Conservation (phyloP, 1,140 invertebrate genomes). For the Drosophila dunni region DNA sequence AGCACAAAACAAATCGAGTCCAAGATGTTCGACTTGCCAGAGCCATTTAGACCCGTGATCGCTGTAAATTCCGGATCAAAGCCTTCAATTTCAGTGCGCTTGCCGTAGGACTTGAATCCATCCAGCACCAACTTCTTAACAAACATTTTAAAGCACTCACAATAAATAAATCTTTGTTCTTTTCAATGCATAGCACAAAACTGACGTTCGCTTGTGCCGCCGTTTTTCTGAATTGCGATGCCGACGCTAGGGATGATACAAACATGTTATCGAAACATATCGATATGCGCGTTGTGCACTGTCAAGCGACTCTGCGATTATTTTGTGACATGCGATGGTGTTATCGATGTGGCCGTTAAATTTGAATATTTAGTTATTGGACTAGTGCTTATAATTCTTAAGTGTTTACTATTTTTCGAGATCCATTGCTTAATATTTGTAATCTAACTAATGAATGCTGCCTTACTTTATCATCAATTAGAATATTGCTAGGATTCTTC, state of each 20-base stretch:
- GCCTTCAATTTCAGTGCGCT: slow-evolving; percentile 95
- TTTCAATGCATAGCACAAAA: slow-evolving; percentile 9
- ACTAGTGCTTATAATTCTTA: too few relatives aligned
- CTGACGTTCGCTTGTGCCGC: slow-evolving; percentile 42
- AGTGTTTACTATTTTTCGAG: too few relatives aligned
- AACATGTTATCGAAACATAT: slow-evolving; percentile 14
- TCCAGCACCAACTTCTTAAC: slow-evolving; percentile 97
- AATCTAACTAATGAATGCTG: too few relatives aligned
- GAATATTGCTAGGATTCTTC: too few relatives aligned
- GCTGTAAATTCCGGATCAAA: slow-evolving; percentile 99
- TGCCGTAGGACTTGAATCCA: slow-evolving; percentile 99
- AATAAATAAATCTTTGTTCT: background rate
- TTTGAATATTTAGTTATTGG: too few relatives aligned
- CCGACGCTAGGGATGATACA: slow-evolving; percentile 39
- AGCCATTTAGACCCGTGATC: slow-evolving; percentile 99
- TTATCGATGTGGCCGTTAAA: too few relatives aligned
- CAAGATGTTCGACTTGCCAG: slow-evolving; percentile 99
- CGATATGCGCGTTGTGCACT: background rate
- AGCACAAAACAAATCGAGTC: slow-evolving; percentile 99
- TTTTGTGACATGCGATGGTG: too few relatives aligned
- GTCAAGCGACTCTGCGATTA: too few relatives aligned
- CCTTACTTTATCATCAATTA: too few relatives aligned
- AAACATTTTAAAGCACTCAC: slow-evolving; percentile 89
- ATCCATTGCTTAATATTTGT: too few relatives aligned
- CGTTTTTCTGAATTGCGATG: slow-evolving; percentile 43